Evolutionary conservation across 2,888 invertebrate species (phyloP).

Genomic region (Diplazon laetatorius): DNA sequence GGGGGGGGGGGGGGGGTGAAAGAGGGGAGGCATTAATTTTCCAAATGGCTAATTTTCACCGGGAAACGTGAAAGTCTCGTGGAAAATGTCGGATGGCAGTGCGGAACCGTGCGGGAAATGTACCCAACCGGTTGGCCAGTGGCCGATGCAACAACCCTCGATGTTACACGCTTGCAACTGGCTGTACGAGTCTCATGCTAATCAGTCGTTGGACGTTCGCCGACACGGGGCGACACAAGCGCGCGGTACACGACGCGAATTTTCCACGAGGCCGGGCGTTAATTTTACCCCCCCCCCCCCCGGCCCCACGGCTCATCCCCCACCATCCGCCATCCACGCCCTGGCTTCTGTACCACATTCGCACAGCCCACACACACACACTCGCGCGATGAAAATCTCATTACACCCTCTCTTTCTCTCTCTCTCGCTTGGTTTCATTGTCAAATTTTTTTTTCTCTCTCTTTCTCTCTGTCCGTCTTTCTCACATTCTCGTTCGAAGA

Average conservation of each 20-base stretch:
- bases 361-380: not conserved
- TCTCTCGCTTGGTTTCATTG: not conserved
- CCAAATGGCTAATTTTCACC: conserved; percentile 65
- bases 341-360: not conserved
- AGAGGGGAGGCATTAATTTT: conserved; percentile 65
- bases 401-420: not conserved
- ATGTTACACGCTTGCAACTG: not conserved
- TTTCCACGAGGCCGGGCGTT: conserved; percentile 60
- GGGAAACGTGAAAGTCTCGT: conserved; percentile 37
- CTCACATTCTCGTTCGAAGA: conserved; percentile 30
- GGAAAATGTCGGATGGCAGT: conserved; percentile 35
- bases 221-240: conserved; percentile 37
- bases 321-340: no score
- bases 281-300: conserved; percentile 51
- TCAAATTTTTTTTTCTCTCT: not conserved
- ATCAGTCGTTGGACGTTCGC: conserved; percentile 54
- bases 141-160: conserved; percentile 29
- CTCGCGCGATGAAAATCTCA: conserved; percentile 11
- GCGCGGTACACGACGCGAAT: conserved; percentile 53
- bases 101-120: conserved; percentile 21
- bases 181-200: conserved; percentile 56
- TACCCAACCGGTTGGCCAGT: conserved; percentile 14
- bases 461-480: not conserved
- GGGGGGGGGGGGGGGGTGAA: no score
- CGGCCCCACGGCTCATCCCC: not conserved